phyloP scores from a whole-genome alignment of 2,797 vertebrate species.

The Urosaurus nigricauda region DNA sequence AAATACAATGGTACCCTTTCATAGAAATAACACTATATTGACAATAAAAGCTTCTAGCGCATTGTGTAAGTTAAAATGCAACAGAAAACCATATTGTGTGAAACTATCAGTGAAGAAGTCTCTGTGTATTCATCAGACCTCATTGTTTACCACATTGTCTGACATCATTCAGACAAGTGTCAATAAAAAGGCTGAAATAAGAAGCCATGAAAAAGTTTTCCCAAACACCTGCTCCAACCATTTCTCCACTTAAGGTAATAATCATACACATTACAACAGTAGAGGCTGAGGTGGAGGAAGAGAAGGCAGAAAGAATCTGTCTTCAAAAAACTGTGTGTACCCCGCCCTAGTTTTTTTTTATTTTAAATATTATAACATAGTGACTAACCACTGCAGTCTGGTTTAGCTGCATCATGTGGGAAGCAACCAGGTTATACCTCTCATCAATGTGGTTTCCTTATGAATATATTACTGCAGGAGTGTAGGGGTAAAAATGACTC shows the following conservation, averaged over 20 bases:
- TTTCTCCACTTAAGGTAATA: slow-evolving; percentile 33
- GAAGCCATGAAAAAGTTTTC: slow-evolving; percentile 43
- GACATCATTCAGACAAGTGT: slow-evolving; percentile 16
- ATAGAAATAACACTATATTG: neutral
- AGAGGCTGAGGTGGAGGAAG: slow-evolving; percentile 23
- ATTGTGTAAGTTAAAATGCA: slow-evolving; percentile 18
- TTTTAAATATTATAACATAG: no score
- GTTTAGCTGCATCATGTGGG: neutral
- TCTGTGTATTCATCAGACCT: slow-evolving; percentile 34
- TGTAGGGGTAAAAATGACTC: neutral
- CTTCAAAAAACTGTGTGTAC: neutral
- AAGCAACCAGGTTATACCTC: neutral
- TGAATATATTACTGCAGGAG: neutral
- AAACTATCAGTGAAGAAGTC: slow-evolving; percentile 32
- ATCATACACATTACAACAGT: slow-evolving; percentile 35
- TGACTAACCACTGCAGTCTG: neutral
- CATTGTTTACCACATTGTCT: slow-evolving; percentile 51
- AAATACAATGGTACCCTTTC: slow-evolving; percentile 18
- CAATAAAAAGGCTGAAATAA: slow-evolving; percentile 59
- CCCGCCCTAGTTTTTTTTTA: neutral
- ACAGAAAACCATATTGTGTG: slow-evolving; percentile 28
- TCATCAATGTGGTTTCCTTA: neutral
- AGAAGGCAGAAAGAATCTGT: neutral
- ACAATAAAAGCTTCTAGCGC: slow-evolving; percentile 43
- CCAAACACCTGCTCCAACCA: slow-evolving; percentile 27